Base-by-base conservation (phyloP, 2,888 invertebrate genomes). In the Parnassius glacialis region DNA sequence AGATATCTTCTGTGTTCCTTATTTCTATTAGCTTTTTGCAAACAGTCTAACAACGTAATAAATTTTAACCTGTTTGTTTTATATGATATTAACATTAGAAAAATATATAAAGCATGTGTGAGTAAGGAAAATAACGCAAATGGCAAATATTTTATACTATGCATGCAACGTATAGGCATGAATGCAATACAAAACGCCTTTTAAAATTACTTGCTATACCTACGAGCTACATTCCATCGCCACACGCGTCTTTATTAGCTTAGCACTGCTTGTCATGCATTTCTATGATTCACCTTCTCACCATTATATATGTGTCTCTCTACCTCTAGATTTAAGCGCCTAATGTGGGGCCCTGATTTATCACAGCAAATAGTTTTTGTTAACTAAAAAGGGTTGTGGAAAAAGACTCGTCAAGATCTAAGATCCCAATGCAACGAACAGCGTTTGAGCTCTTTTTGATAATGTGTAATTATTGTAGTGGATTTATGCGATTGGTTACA, bases 381-480 rank as follows among this genome's bases (percentile, higher is more conserved):
- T 57, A 55, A 62, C 69, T 70, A 70, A 70, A 74, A 90, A 90
- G 88, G 92, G 90, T 90, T 90, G 90, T 90, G 90, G 90, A 90
- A 81, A 78, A 81, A 82, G 87, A 86, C 84, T 84, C 81, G 80
- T 77, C 61, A 68, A 48, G 1, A 67, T 67, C 68, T 65, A 66
- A 67, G 53, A 64, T 59, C 58, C 41, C 52, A 12, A 45, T 45
- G n/a, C 20, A 41, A 55, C 10, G 48, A 65, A 62, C 62, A 48
- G 61, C 54, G 64, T 58, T 47, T 66, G 81, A 80, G 84, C 80
- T 76, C 77, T 74, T 68, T 76, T 81, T 83, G 83, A 79, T 69
- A 73, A 67, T 73, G 71, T 75, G 12, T 9, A 2, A 48, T 12
- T 12, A 44, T 20, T 45, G 20, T 12, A 20, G 10, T 54, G 10